These are phyloP conservation scores for Zaprionus lachaisei DNA, from an alignment of 1,140 invertebrate species.

Conservation along the genomic window DNA sequence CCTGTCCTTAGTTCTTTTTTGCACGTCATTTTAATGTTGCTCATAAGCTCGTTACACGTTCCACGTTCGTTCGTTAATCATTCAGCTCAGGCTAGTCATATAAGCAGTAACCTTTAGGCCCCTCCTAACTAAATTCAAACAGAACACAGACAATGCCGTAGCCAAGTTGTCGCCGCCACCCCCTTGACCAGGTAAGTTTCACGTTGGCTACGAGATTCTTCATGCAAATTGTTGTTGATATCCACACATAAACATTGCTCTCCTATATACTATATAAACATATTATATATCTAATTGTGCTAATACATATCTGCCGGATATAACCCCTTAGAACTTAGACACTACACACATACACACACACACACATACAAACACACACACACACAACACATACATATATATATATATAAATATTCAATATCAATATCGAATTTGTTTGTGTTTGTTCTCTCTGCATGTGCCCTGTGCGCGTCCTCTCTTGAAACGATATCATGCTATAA, in stretches of 20 bases:
- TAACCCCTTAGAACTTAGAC: conserved; percentile 71
- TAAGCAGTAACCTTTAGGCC: conserved; percentile 26
- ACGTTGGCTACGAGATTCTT: conserved; percentile 29
- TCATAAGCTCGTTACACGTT: conserved; percentile 61
- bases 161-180: conserved; percentile 36
- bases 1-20: conserved; percentile 48
- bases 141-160: neutral
- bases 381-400: conserved; percentile 2
- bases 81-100: conserved; percentile 55
- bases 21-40: conserved; percentile 75
- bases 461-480: conserved; percentile 56
- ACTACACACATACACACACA: conserved; percentile 26
- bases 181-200: conserved; percentile 39
- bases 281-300: conserved; percentile 69
- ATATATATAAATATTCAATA: conserved; percentile 46
- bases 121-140: conserved; percentile 8
- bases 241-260: conserved; percentile 49
- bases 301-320: conserved; percentile 72
- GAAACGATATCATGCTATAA: conserved; percentile 30
- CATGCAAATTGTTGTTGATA: conserved; percentile 79
- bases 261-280: neutral
- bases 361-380: conserved; percentile 20
- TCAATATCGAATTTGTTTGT: conserved; percentile 72
- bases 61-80: conserved; percentile 49
- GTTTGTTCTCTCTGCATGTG: conserved; percentile 80